Conservation (phyloP, 64 coral and sea anemone genomes). For the Stylophora pistillata region DNA sequence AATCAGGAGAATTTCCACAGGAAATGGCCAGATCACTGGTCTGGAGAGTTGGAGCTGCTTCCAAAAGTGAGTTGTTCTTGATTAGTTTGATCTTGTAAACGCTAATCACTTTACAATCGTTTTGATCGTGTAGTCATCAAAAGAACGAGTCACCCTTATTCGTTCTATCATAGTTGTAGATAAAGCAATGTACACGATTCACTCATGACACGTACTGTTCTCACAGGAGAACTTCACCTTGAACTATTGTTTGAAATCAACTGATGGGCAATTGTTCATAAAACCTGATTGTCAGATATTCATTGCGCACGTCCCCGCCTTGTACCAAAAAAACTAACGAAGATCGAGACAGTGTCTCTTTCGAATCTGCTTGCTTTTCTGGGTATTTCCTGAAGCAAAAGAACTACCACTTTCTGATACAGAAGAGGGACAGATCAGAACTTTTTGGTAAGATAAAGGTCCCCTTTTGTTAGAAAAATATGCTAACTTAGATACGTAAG, state of each 20-base stretch:
- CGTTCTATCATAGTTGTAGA: not conserved
- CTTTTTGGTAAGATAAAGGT: conserved; percentile 41
- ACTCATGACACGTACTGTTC: conserved; percentile 64
- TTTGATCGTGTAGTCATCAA: too few relatives aligned
- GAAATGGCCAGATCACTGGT: not conserved
- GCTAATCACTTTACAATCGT: not conserved
- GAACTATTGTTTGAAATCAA: not conserved
- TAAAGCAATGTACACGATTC: conserved; percentile 40
- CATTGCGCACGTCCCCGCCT: conserved; percentile 11
- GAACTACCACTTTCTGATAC: conserved; percentile 52
- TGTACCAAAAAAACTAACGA: not conserved
- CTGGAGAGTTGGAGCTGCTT: not conserved
- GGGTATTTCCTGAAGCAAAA: conserved; percentile 58
- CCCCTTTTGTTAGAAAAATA: not conserved
- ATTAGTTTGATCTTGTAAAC: not conserved
- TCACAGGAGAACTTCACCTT: conserved; percentile 33
- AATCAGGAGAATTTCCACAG: not conserved
- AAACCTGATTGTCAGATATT: conserved; percentile 57
- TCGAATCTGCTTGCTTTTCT: conserved; percentile 46
- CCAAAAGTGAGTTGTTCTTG: not conserved
- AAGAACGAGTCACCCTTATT: not conserved
- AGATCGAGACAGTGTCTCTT: conserved; percentile 25
- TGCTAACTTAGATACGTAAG: too few relatives aligned
- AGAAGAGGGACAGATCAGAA: not conserved
- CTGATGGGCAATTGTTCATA: not conserved